phyloP scores from a whole-genome alignment of 37 sponge, comb jelly and placozoan genomes.

The Axinella damicornis region DNA sequence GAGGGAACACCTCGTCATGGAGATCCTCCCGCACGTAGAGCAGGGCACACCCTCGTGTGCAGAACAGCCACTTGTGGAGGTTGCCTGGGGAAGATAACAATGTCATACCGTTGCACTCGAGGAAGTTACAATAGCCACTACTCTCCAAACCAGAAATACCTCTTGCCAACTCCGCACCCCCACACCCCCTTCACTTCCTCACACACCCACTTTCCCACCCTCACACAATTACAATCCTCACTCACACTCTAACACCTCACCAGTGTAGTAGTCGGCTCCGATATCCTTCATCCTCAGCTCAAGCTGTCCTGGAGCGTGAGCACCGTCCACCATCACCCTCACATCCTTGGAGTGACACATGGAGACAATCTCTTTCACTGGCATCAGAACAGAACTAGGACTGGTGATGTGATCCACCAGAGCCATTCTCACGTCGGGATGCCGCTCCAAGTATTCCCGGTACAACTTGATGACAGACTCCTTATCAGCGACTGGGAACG shows the following conservation, averaged over 20 bases:
- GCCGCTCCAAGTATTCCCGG: conserved; percentile 13
- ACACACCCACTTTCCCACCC: too few species aligned
- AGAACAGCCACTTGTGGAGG: conserved; percentile 77
- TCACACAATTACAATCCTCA: too few species aligned
- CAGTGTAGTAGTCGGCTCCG: conserved; percentile 61
- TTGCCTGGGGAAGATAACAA: conserved; percentile 46
- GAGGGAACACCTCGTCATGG: conserved; percentile 35
- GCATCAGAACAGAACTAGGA: conserved; percentile 57
- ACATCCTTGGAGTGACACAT: conserved; percentile 49
- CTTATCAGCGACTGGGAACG: conserved; percentile 20
- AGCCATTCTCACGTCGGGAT: conserved; percentile 40
- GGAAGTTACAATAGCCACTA: too few species aligned
- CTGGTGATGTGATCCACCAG: conserved; percentile 76
- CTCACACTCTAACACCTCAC: too few species aligned
- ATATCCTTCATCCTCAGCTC: conserved; percentile 45
- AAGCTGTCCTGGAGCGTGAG: conserved; percentile 78
- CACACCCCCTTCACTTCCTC: too few species aligned
- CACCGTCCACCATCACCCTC: conserved; percentile 70
- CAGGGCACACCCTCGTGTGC: conserved; percentile 67
- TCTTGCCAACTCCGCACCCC: too few species aligned
- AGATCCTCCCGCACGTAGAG: conserved; percentile 35
- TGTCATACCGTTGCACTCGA: too few species aligned
- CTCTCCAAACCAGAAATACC: too few species aligned
- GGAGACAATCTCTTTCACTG: conserved; percentile 57
- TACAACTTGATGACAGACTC: conserved; percentile 36